phyloP scores from a whole-genome alignment of 2,888 invertebrate genomes.

The Calliphora vomitoria region DNA sequence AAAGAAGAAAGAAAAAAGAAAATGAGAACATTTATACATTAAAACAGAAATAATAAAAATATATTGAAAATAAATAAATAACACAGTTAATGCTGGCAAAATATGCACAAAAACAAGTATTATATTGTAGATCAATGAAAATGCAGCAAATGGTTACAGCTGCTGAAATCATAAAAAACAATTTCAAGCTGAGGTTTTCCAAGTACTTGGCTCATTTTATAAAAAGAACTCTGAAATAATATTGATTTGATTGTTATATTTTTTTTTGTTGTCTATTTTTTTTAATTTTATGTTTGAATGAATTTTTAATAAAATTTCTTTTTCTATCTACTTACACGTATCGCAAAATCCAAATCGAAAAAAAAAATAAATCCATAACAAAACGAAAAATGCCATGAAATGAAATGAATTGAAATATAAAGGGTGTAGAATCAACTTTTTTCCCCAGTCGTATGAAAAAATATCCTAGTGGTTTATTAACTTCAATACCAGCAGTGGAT shows the following conservation, averaged over 20 bases:
- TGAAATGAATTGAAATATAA: constrained; percentile 59
- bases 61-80: constrained; percentile 16
- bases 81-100: background rate
- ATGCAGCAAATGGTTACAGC: constrained; percentile 8
- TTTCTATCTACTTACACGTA: constrained; percentile 29
- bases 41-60: constrained; percentile 13
- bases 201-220: constrained; percentile 14
- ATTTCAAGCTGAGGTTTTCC: background rate
- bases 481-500: constrained; percentile 84
- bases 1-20: constrained; percentile 23
- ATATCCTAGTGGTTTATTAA: constrained; percentile 84
- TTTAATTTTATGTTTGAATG: background rate
- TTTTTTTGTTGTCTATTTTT: background rate
- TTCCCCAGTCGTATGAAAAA: constrained; percentile 84
- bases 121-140: background rate
- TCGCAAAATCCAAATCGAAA: background rate
- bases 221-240: background rate
- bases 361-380: constrained; percentile 1
- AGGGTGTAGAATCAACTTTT: constrained; percentile 85
- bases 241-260: background rate
- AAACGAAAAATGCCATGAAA: constrained; percentile 26
- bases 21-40: constrained; percentile 21
- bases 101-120: background rate
- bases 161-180: background rate
- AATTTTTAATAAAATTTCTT: constrained; percentile 42